A percentile compares a stretch with the other conserved stretches of the same genome.
These are phyloP conservation scores for Mamestra configurata DNA, from an alignment of 1,140 invertebrate species.

Conservation along the genomic window DNA sequence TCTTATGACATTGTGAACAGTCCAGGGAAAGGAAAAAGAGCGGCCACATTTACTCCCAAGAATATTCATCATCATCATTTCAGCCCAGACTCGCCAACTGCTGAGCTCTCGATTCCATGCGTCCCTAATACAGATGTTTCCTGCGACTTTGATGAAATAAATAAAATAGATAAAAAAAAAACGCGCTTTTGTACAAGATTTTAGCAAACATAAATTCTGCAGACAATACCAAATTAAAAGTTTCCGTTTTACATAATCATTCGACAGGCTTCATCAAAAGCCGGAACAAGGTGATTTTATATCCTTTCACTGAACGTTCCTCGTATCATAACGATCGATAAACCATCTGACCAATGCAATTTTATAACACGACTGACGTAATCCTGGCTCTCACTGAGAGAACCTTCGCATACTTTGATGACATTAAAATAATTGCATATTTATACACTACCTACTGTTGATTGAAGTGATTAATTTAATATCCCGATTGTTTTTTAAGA, in stretches of 20 bases:
- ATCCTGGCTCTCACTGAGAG: neutral
- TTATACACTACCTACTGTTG: neutral
- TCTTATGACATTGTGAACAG: too few species aligned
- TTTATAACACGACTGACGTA: neutral
- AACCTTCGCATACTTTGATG: neutral
- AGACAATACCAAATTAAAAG: neutral
- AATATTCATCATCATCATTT: too few species aligned
- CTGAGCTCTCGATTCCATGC: too few species aligned
- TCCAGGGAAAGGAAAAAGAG: too few species aligned
- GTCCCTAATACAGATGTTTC: too few species aligned
- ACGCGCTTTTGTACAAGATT: too few species aligned
- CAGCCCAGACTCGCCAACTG: too few species aligned
- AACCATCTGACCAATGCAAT: neutral
- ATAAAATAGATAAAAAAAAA: too few species aligned
- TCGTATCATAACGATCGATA: neutral
- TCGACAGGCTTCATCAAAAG: neutral
- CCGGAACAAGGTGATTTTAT: conserved; percentile 1
- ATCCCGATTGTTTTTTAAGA: too few species aligned
- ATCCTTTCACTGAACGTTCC: conserved; percentile 37
- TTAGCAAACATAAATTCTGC: neutral
- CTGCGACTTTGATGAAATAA: too few species aligned
- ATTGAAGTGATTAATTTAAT: neutral
- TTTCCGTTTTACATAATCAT: conserved; percentile 22
- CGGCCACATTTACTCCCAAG: too few species aligned
- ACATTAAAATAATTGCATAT: neutral